A percentile compares a stretch with the other conserved stretches of the same genome.
Evolutionary conservation across 2,113 vertebrate genomes (phyloP).

Genomic region (Mesoclemmys tuberculata): DNA sequence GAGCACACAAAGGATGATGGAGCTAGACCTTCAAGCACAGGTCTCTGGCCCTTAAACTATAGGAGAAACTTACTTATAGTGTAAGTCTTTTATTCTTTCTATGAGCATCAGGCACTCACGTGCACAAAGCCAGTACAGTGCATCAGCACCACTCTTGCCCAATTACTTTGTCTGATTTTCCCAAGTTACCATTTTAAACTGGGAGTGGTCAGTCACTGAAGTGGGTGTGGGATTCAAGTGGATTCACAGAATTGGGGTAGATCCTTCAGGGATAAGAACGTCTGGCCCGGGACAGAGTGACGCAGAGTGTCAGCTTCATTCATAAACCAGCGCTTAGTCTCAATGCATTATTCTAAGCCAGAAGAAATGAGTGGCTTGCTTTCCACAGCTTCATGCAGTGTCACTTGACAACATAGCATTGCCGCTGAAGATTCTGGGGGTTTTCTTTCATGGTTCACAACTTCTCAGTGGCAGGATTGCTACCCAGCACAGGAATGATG

Average conservation of each 20-base stretch:
- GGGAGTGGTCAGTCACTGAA: neutral
- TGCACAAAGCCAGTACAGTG: neutral
- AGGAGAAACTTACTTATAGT: neutral
- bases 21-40: neutral
- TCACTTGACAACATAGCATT: neutral
- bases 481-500: neutral
- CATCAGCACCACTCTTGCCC: neutral
- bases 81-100: neutral
- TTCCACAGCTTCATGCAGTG: fast-evolving
- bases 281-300: fast-evolving
- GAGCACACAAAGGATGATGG: neutral
- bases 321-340: neutral
- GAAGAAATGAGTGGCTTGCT: neutral
- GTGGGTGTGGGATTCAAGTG: neutral
- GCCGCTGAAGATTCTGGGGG: neutral
- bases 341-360: fast-evolving
- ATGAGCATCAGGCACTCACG: neutral
- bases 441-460: neutral
- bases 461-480: neutral
- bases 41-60: too few relatives aligned
- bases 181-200: neutral
- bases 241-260: neutral
- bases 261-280: neutral
- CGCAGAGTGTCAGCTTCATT: neutral
- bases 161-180: neutral